phyloP scores from a whole-genome alignment of 1,140 invertebrate genomes.

The Rhagoletis zephyria region DNA sequence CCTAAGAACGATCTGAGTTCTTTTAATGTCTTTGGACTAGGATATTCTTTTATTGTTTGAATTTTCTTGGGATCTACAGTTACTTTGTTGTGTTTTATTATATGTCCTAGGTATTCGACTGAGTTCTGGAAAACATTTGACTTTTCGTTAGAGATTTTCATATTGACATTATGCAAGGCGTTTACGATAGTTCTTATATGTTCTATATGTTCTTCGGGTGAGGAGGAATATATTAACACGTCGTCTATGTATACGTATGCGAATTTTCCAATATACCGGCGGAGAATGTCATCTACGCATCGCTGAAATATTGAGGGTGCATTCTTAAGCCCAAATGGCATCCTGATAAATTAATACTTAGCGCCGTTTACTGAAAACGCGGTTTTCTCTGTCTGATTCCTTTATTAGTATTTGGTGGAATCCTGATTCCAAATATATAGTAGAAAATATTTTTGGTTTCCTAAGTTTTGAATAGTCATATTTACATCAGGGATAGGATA shows the following conservation, averaged over 20 bases:
- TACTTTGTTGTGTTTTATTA: not conserved
- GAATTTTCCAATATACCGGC: not conserved
- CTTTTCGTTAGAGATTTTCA: slow-evolving; percentile 3
- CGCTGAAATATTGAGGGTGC: not conserved
- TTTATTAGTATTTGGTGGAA: no score
- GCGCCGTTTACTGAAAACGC: not conserved
- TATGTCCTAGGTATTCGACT: not conserved
- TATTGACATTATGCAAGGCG: not conserved
- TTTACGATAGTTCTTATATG: not conserved
- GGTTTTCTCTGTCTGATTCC: not conserved
- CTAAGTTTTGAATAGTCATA: no score
- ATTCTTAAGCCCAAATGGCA: not conserved
- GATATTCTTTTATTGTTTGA: not conserved
- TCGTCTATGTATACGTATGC: not conserved
- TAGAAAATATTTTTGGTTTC: no score
- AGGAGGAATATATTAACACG: slow-evolving; percentile 6
- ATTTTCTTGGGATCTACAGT: not conserved
- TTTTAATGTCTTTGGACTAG: not conserved
- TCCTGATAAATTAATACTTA: not conserved
- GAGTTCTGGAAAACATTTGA: not conserved
- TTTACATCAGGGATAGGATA: no score
- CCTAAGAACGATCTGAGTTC: slow-evolving; percentile 8
- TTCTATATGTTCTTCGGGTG: not conserved
- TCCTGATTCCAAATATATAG: no score
- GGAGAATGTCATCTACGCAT: not conserved